phyloP scores from a whole-genome alignment of 1,140 invertebrate genomes.

The Sycophaga agraensis region DNA sequence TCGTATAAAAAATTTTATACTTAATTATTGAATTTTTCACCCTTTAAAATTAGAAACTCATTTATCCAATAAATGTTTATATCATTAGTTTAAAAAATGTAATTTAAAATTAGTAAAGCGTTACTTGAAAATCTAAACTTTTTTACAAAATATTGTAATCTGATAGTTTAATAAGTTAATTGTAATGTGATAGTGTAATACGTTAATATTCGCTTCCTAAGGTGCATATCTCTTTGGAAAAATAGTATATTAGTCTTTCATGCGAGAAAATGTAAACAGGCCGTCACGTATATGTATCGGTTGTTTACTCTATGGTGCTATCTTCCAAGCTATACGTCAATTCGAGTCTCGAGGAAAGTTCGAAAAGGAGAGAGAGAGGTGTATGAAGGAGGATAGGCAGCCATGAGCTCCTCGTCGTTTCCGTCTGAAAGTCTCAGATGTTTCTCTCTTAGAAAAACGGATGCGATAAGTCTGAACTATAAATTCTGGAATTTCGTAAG shows the following conservation, averaged over 20 bases:
- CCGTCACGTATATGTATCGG: conserved; percentile 37
- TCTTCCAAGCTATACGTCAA: conserved; percentile 47
- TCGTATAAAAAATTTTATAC: too few species aligned
- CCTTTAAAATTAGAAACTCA: too few species aligned
- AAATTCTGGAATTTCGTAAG: conserved; percentile 32
- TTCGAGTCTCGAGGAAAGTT: conserved; percentile 44
- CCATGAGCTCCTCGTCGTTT: background rate
- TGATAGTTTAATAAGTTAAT: too few species aligned
- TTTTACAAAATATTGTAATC: too few species aligned
- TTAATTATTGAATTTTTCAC: too few species aligned
- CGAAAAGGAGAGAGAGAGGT: too few species aligned
- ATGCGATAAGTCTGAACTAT: conserved; percentile 35
- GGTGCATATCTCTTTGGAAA: conserved; percentile 10
- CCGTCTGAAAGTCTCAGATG: conserved; percentile 21
- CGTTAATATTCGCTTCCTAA: conserved; percentile 9
- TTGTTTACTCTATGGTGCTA: conserved; percentile 47
- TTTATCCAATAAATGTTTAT: too few species aligned
- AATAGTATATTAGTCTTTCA: conserved; percentile 19
- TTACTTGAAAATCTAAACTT: too few species aligned
- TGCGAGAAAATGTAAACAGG: too few species aligned
- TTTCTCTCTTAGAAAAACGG: conserved; percentile 27
- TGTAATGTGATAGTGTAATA: too few species aligned
- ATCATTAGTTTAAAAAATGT: too few species aligned
- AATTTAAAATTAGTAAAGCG: too few species aligned
- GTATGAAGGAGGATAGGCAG: background rate